Conservation (phyloP, 2,888 invertebrate genomes). For the Thecophora atra region DNA sequence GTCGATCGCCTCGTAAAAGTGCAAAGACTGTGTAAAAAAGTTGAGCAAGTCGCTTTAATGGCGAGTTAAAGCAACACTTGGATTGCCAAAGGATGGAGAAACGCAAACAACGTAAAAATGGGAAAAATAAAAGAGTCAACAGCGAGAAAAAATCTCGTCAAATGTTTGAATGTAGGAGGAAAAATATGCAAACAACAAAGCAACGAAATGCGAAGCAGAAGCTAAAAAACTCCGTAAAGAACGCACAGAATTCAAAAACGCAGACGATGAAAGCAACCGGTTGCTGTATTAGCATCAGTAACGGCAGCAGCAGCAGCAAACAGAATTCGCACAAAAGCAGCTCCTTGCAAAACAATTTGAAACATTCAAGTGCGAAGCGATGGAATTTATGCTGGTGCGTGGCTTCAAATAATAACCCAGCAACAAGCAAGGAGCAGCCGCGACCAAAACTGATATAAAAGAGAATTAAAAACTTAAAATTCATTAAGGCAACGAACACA, state of each 20-base stretch:
- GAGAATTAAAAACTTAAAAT: constrained; percentile 20
- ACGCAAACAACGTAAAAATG: too few species aligned
- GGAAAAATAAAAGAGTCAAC: not conserved
- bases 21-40: too few species aligned
- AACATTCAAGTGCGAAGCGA: not conserved
- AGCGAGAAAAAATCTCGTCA: not conserved
- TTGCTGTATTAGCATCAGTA: not conserved
- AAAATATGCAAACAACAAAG: not conserved
- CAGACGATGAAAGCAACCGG: constrained; percentile 6
- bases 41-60: too few species aligned
- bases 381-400: constrained; percentile 4
- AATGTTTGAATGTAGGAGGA: not conserved
- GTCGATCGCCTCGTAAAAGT: too few species aligned
- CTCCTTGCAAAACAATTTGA: not conserved
- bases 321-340: not conserved
- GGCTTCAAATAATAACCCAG: not conserved
- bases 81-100: too few species aligned
- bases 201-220: not conserved
- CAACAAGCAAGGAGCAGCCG: not conserved
- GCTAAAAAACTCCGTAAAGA: not conserved
- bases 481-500: not conserved
- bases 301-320: not conserved
- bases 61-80: too few species aligned
- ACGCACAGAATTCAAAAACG: not conserved
- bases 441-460: not conserved